Conservation (phyloP, 2,113 vertebrate genomes). For the Nerophis ophidion region DNA sequence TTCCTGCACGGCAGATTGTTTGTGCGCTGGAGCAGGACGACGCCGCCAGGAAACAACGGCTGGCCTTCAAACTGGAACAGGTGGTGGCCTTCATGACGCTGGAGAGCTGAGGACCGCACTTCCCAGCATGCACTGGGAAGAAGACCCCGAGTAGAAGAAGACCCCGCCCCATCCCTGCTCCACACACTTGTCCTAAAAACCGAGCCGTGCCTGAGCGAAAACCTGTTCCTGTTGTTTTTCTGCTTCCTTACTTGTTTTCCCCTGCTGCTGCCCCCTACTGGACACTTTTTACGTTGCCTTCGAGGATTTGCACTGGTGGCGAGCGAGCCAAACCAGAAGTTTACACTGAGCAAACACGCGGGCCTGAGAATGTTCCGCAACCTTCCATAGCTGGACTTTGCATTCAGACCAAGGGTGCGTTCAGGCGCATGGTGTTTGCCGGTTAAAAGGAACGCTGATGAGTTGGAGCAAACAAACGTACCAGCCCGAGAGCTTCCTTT, state of each 20-base stretch:
- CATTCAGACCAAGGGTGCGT: slow-evolving; percentile 26
- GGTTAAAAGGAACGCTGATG: too few relatives aligned
- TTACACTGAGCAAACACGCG: slow-evolving; percentile 68
- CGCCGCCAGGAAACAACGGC: slow-evolving; percentile 93
- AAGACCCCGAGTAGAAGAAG: slow-evolving; percentile 47
- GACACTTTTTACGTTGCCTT: slow-evolving; percentile 76
- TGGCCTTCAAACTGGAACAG: slow-evolving; percentile 99
- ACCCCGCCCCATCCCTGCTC: not conserved
- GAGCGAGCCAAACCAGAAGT: slow-evolving; percentile 67
- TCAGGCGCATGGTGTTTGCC: slow-evolving; percentile 22
- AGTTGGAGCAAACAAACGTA: too few relatives aligned
- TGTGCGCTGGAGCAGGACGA: slow-evolving; percentile 91
- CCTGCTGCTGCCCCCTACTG: slow-evolving; percentile 63
- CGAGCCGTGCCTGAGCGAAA: slow-evolving; percentile 99
- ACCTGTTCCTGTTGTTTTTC: slow-evolving; percentile 77
- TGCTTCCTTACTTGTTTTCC: slow-evolving; percentile 60
- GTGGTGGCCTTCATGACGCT: slow-evolving; percentile 98
- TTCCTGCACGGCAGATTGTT: slow-evolving; percentile 78
- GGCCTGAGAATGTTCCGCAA: not conserved
- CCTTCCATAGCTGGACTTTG: too few relatives aligned
- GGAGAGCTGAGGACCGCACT: slow-evolving; percentile 98
- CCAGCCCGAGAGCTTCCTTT: too few relatives aligned
- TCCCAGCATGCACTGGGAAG: slow-evolving; percentile 91
- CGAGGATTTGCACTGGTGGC: slow-evolving; percentile 61
- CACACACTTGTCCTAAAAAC: slow-evolving; percentile 83